Evolutionary conservation across 2,888 invertebrate species (phyloP).

Genomic region (Thumatha senex): DNA sequence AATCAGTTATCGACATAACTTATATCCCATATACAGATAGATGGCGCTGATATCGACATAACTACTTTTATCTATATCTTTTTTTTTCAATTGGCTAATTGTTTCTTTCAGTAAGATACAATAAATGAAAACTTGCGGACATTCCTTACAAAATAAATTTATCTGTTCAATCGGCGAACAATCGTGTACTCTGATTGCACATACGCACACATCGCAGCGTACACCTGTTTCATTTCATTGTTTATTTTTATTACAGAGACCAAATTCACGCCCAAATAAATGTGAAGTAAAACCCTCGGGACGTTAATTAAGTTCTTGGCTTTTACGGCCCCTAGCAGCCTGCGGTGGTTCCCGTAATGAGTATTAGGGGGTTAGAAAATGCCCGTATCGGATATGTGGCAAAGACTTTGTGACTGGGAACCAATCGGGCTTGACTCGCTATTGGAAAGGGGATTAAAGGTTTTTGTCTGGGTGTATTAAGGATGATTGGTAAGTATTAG

Average conservation of each 20-base stretch:
- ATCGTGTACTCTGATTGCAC: conserved; percentile 5
- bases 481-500: conserved; percentile 4
- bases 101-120: neutral
- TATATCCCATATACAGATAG: no score
- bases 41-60: no score
- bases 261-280: conserved; percentile 75
- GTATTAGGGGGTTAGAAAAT: conserved; percentile 48
- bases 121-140: neutral
- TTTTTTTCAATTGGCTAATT: no score
- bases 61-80: no score
- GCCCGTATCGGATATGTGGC: conserved; percentile 42
- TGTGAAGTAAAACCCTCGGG: conserved; percentile 57
- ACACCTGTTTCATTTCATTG: conserved; percentile 49
- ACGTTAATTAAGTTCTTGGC: conserved; percentile 77
- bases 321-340: conserved; percentile 58
- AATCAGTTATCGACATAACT: no score
- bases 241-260: conserved; percentile 71
- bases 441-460: conserved; percentile 30
- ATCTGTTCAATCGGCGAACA: conserved; percentile 4
- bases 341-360: conserved; percentile 59
- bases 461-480: conserved; percentile 15
- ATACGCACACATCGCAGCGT: neutral
- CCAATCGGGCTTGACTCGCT: conserved; percentile 38
- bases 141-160: conserved; percentile 2
- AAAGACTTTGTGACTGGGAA: conserved; percentile 42